phyloP scores from a whole-genome alignment of 1,140 invertebrate species.

The Drosophila rufa region DNA sequence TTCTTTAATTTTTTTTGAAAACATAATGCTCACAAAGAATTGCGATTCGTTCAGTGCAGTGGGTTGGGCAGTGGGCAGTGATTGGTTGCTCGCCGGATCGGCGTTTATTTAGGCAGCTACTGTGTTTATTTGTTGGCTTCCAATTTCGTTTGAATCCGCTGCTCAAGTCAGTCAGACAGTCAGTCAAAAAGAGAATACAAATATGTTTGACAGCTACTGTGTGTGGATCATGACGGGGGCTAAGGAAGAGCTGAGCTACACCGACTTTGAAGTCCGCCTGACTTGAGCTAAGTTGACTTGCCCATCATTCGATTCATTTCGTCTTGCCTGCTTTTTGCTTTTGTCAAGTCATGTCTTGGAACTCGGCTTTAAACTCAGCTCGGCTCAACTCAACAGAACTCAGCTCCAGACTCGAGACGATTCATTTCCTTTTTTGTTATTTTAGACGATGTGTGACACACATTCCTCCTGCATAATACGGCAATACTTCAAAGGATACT shows the following conservation, averaged over 20 bases:
- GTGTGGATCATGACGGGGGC: slow-evolving; percentile 31
- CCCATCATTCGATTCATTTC: slow-evolving; percentile 58
- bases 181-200: slow-evolving; percentile 77
- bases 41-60: slow-evolving; percentile 15
- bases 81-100: slow-evolving; percentile 46
- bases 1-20: no score
- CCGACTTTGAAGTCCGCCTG: slow-evolving; percentile 76
- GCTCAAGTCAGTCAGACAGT: slow-evolving; percentile 47
- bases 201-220: slow-evolving; percentile 82
- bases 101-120: slow-evolving; percentile 81
- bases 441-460: slow-evolving; percentile 69
- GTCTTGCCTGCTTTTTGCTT: slow-evolving; percentile 47
- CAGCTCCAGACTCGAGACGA: slow-evolving; percentile 29
- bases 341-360: slow-evolving; percentile 62
- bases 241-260: slow-evolving; percentile 41
- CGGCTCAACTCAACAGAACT: slow-evolving; percentile 30
- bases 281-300: slow-evolving; percentile 49
- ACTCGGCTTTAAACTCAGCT: slow-evolving; percentile 59
- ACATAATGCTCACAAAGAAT: no score
- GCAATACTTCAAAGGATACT: slow-evolving; percentile 73
- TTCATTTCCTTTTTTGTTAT: slow-evolving; percentile 75
- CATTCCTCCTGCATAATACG: slow-evolving; percentile 64
- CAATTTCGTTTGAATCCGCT: slow-evolving; percentile 67
- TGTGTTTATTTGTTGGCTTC: slow-evolving; percentile 78
- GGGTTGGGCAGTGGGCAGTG: slow-evolving; percentile 14